Percentiles rank a stretch among this genome's conserved stretches.
Evolutionary conservation across 2,113 vertebrate genomes (phyloP).

Genomic region (Pogona vitticeps): DNA sequence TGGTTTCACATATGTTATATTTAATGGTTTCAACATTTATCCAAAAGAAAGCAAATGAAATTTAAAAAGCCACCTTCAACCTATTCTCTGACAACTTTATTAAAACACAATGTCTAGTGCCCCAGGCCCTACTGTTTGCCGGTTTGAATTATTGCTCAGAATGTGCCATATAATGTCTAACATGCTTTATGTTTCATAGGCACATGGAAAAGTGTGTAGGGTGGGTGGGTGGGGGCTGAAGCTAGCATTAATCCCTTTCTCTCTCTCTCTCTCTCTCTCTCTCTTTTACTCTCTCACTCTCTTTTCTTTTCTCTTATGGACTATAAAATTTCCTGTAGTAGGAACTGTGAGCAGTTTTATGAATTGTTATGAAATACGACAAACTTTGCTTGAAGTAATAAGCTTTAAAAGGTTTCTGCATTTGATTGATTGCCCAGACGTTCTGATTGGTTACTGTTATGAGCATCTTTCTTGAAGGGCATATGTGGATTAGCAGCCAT

Average conservation of each 20-base stretch:
- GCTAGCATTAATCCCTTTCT: slow-evolving; percentile 29
- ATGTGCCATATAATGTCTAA: slow-evolving; percentile 26
- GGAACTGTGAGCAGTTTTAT: slow-evolving; percentile 45
- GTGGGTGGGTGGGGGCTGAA: not conserved
- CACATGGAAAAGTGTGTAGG: slow-evolving; percentile 12
- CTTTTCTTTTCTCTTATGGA: slow-evolving; percentile 35
- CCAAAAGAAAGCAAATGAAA: not conserved
- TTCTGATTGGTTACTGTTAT: not conserved
- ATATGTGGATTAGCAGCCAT: slow-evolving; percentile 20
- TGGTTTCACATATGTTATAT: not conserved
- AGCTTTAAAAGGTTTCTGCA: slow-evolving; percentile 20
- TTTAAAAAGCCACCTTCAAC: slow-evolving; percentile 20
- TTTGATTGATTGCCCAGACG: slow-evolving; percentile 7
- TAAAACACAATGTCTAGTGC: slow-evolving; percentile 30
- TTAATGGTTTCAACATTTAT: slow-evolving; percentile 8
- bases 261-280: slow-evolving; percentile 5
- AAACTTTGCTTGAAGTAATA: slow-evolving; percentile 51
- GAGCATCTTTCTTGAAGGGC: slow-evolving; percentile 26
- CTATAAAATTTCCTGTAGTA: slow-evolving; percentile 52
- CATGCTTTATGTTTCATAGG: slow-evolving; percentile 21
- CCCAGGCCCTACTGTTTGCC: slow-evolving; percentile 42
- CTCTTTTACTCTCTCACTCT: not conserved
- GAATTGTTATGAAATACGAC: not conserved
- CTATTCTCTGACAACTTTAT: slow-evolving; percentile 40
- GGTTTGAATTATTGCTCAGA: slow-evolving; percentile 56